Evolutionary conservation across 2,113 vertebrate genomes (phyloP), one percentile per base, ranked within the genome.

Genomic region (Propithecus coquereli): DNA sequence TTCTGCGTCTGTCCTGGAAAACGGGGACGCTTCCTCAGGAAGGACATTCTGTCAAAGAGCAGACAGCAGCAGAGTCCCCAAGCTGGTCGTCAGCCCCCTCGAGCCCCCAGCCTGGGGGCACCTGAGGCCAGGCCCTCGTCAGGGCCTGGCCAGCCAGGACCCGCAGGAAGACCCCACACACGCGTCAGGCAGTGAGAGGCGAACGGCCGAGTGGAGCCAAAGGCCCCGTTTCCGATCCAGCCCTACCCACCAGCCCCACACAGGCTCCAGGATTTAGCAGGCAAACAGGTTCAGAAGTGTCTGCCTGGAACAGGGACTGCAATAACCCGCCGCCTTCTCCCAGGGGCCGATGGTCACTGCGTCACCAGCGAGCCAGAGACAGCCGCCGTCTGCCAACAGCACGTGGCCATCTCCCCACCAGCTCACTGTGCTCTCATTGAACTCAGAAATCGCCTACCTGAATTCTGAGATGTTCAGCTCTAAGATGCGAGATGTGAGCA

Each of bases 121-220:
- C 57, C 59, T 12, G 14, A 68, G 45, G 37, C 8, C 22, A 57
- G 3, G 30, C 37, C 18, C 54, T 57, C 18, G 2, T 40, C 22
- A 13, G 32, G 71, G 20, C 32, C 32, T 32, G 17, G 87, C 57
- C 17, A 43, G 54, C 54, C 23, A 45, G 22, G 30, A 27, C 59
- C 47, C n/a, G 3, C 4, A 4, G 40, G 47, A 23, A 25, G 7
- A 7, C 40, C 47, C 37, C 3, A 2, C 17, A 34, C 32, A 11
- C 3, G 2, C n/a, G 2, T 10, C 3, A 18, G 17, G 52, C 4
- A 37, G 2, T 4, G 4, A 34, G 40, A 37, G 32, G 9, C 25
- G 10, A n/a, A 54, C 4, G 3, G 57, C 23, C 37, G 7, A 27
- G 18, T 7, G 4, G 34, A 37, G 22, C 12, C 61, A 54, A 63